Evolutionary conservation across 92 coral and sea anemone genomes (phyloP).

Genomic region (Chrysogorgia sp.): DNA sequence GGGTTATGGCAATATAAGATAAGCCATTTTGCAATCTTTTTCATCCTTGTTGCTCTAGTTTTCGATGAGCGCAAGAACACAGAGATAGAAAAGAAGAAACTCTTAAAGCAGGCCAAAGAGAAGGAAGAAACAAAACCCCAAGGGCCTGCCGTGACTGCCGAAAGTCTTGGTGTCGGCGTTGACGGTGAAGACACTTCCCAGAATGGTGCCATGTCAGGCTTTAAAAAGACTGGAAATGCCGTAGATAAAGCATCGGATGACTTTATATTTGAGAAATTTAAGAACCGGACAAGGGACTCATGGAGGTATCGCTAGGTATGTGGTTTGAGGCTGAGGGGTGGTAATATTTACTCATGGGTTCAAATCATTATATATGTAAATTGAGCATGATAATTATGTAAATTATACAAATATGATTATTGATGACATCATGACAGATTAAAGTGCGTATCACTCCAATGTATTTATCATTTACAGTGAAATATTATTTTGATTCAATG

Average conservation of each 20-base stretch:
- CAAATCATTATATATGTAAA: too few relatives aligned
- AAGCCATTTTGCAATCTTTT: too few relatives aligned
- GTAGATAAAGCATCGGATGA: conserved; percentile 95
- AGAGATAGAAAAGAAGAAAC: conserved; percentile 87
- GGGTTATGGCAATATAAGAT: too few relatives aligned
- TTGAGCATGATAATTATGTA: too few relatives aligned
- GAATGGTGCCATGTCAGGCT: neutral
- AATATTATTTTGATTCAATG: too few relatives aligned
- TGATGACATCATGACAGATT: too few relatives aligned
- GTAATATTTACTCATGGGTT: too few relatives aligned
- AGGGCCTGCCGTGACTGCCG: conserved; percentile 79
- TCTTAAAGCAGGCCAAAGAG: conserved; percentile 74
- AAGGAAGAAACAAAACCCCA: conserved; percentile 66
- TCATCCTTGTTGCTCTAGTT: conserved; percentile 50
- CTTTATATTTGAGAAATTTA: conserved; percentile 93
- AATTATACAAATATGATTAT: too few relatives aligned
- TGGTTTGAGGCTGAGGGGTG: neutral
- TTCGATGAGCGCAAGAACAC: conserved; percentile 78
- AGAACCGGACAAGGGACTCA: conserved; percentile 87
- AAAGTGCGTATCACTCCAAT: too few relatives aligned
- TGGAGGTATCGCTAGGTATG: conserved; percentile 88
- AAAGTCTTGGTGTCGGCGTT: conserved; percentile 59
- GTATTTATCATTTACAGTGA: too few relatives aligned
- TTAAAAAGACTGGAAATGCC: conserved; percentile 65
- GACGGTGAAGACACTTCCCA: conserved; percentile 42